Base-by-base conservation (phyloP, 1,140 invertebrate species). In the Scaptomyza hsui region DNA sequence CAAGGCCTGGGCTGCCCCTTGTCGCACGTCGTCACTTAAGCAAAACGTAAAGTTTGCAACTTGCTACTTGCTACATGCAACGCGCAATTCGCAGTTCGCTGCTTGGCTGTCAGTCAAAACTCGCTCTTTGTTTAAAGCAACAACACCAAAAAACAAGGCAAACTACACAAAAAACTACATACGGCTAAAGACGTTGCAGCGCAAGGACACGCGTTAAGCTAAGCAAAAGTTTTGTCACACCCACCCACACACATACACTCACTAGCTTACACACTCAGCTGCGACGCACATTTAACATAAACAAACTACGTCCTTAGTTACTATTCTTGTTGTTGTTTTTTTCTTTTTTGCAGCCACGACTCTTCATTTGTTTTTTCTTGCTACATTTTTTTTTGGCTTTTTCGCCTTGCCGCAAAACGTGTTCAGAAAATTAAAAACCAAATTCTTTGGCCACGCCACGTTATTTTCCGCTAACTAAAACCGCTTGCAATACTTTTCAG, bases 21-120 rank as follows among this genome's bases (percentile, higher is more conserved):
- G 81, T 85, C 77, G 77, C 81, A 85, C 81, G 81, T 85, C 81
- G 81, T 85, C 81, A 86, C 81, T 86, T 86, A 86, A 79, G 81
- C 81, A 81, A 86, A 85, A 85, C 81, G 69, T 57, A 85, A 85
- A 85, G 81, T 85, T 85, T 29, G 86, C 52, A 42, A 6, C 13
- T 39, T n/a, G 35, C 52, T 2, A 10, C 13, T 55, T 41, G 39
- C 55, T 44, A 12, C 51, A 19, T 26, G 35, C 35, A 37, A 19
- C 21, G 53, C 16, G 42, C 44, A 47, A 15, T 42, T 63, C n/a
- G 21, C 52, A 49, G 35, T 44, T 39, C 19, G n/a, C 39, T 15
- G 39, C 67, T 29, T 52, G 39, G 69, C 55, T 56, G 62, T 67
- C 63, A 67, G 62, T 60, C 57, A 67, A 37, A 37, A 44, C 47